Conservation (phyloP, 2,113 vertebrate genomes). For the Bambusicola thoracicus region DNA sequence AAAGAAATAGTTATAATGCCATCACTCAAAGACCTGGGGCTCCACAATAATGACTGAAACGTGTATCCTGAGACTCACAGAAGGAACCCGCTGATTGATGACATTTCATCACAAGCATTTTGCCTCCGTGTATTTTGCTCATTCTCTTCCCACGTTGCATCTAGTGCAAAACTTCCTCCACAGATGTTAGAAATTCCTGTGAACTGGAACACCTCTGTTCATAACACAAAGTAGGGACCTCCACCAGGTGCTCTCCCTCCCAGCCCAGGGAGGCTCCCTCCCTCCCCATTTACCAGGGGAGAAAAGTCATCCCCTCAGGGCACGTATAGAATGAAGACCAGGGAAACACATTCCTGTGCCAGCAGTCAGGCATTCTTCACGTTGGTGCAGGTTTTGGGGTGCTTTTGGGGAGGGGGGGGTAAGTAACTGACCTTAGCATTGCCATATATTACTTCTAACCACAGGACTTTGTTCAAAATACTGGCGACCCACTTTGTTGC, state of each 20-base stretch:
- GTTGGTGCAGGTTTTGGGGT: neutral
- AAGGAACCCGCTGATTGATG: neutral
- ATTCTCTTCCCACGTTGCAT: neutral
- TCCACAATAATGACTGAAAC: neutral
- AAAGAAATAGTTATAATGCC: neutral
- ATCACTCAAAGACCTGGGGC: neutral
- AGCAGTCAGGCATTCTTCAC: neutral
- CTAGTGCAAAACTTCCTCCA: neutral
- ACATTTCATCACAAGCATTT: neutral
- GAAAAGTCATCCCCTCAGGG: neutral
- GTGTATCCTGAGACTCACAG: neutral
- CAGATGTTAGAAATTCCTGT: neutral
- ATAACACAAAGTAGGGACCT: neutral
- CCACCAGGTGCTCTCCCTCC: neutral
- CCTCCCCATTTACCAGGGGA: neutral
- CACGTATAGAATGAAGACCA: neutral
- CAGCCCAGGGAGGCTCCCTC: neutral
- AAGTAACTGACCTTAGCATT: neutral
- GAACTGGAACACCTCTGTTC: neutral
- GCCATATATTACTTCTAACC: neutral
- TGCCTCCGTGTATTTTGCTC: neutral
- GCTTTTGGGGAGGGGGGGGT: neutral
- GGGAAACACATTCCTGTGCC: neutral
- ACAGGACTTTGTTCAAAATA: neutral
- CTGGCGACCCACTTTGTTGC: neutral